Percentiles rank a stretch among this genome's conserved stretches.
Evolutionary conservation across 2,888 invertebrate genomes (phyloP).

Genomic region (Cheilosia vulpina): DNA sequence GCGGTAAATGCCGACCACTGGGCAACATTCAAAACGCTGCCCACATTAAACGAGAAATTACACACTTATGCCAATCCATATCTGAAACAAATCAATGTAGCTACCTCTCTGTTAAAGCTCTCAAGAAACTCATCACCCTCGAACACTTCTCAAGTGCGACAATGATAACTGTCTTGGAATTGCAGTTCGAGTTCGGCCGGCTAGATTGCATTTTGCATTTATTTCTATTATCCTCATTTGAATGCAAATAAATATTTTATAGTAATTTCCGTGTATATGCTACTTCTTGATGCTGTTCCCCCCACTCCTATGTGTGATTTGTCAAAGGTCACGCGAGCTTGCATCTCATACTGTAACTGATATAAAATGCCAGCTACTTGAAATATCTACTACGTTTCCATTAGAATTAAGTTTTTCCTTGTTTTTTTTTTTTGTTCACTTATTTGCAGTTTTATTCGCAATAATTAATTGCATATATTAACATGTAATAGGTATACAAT

Average conservation of each 20-base stretch:
- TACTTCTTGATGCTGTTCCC: neutral
- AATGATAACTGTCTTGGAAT: neutral
- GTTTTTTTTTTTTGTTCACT: conserved; percentile 23
- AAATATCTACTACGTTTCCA: conserved; percentile 31
- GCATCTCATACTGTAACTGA: conserved; percentile 19
- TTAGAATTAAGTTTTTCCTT: conserved; percentile 47
- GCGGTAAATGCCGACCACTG: too few relatives aligned
- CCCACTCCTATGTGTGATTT: conserved; percentile 21
- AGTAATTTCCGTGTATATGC: neutral
- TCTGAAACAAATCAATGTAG: neutral
- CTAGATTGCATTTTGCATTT: neutral
- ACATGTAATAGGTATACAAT: conserved; percentile 23
- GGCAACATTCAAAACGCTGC: too few relatives aligned
- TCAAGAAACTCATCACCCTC: too few relatives aligned
- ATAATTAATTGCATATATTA: conserved; percentile 71
- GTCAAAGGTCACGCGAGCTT: conserved; percentile 64
- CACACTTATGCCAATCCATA: neutral
- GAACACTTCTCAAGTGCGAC: too few relatives aligned
- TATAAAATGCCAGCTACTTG: conserved; percentile 48
- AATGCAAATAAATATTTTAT: neutral
- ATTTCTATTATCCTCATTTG: neutral
- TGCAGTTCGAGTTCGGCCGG: conserved; percentile 8
- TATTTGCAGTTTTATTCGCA: conserved; percentile 63
- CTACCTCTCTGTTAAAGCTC: neutral
- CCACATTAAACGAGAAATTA: too few relatives aligned